Base-by-base conservation (phyloP, 2,797 vertebrate species). In the Varecia variegata region DNA sequence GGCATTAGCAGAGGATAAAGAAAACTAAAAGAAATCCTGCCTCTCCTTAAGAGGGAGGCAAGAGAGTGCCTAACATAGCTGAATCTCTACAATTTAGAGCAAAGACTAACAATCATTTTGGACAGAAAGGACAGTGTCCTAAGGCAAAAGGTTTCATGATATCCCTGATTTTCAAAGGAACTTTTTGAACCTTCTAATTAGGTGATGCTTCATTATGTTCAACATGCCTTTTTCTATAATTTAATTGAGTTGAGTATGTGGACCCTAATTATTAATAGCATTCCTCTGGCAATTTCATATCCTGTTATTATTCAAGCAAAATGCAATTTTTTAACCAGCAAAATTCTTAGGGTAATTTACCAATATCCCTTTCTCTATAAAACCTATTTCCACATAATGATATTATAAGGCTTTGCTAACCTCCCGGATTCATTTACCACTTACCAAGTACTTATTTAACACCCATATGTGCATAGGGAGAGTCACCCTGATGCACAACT, bases 141-240 rank as follows among this genome's bases (percentile, higher is more conserved):
- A 52, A 96, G 93, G 81, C 52, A 80, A 67, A 91, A 93, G 40
- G 2, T 95, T 93, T 89, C 70, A 79, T 83, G 87, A 92, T 73
- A 87, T 68, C 50, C 35, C 62, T 90, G 77, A 88, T 93, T 95
- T 93, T 95, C 82, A 95, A 92, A 97, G 92, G 92, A 97, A 62
- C 52, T 94, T 97, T 95, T 88, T 88, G 93, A 94, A 96, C 85
- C 62, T 97, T 95, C 90, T 96, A 97, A 97, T 96, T 96, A 80
- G 67, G 94, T 96, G 86, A 97, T 94, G 73, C 81, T 96, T 97
- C 77, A 93, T 96, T 97, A 91, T 97, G 90, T 95, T 92, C 68
- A 96, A 96, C 90, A 96, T 96, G 74, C 18, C 81, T 95, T 93
- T 86, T 87, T 77, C 77, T 94, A 92, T 96, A 82, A 92, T 96